Percentiles rank a stretch among this genome's conserved stretches.
Evolutionary conservation across 1,140 invertebrate genomes (phyloP).

Genomic region (Drepana arcuata): DNA sequence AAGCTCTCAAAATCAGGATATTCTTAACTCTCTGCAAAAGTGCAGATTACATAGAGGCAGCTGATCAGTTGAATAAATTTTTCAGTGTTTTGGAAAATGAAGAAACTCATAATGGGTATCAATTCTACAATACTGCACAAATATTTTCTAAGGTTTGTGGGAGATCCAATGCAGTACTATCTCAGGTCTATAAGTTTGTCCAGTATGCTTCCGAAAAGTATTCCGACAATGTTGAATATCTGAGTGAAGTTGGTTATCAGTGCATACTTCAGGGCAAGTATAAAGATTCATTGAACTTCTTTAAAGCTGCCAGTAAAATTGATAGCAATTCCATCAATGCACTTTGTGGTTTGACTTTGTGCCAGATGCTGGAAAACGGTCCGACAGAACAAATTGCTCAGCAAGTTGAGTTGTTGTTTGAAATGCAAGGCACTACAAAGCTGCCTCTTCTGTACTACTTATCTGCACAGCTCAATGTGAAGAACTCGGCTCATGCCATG

Average conservation of each 20-base stretch:
- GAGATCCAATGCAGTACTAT: constrained; percentile 78
- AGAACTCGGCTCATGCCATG: constrained; percentile 74
- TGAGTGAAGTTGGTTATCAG: constrained; percentile 89
- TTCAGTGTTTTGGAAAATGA: constrained; percentile 77
- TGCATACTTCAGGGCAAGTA: constrained; percentile 79
- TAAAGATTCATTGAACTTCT: constrained; percentile 85
- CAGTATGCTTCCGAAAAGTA: constrained; percentile 84
- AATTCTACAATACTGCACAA: constrained; percentile 81
- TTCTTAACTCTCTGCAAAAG: constrained; percentile 83
- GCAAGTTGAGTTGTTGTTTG: constrained; percentile 89
- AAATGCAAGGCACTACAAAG: constrained; percentile 80
- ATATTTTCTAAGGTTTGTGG: constrained; percentile 86
- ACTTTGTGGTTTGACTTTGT: constrained; percentile 84
- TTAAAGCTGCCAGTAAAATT: constrained; percentile 84
- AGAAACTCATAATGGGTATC: constrained; percentile 82
- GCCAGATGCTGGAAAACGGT: constrained; percentile 80
- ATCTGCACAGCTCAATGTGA: constrained; percentile 77
- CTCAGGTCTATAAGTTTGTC: constrained; percentile 80
- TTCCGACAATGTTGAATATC: constrained; percentile 76
- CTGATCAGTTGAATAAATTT: constrained; percentile 78
- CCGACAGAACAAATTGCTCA: constrained; percentile 80
- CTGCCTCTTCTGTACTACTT: constrained; percentile 78
- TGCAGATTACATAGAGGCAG: constrained; percentile 82
- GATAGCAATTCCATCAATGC: constrained; percentile 88
- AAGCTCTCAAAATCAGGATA: constrained; percentile 82